Percentiles rank a stretch among this genome's conserved stretches.
Evolutionary conservation across 2,113 vertebrate genomes (phyloP).

Genomic region (Dipodomys spectabilis): DNA sequence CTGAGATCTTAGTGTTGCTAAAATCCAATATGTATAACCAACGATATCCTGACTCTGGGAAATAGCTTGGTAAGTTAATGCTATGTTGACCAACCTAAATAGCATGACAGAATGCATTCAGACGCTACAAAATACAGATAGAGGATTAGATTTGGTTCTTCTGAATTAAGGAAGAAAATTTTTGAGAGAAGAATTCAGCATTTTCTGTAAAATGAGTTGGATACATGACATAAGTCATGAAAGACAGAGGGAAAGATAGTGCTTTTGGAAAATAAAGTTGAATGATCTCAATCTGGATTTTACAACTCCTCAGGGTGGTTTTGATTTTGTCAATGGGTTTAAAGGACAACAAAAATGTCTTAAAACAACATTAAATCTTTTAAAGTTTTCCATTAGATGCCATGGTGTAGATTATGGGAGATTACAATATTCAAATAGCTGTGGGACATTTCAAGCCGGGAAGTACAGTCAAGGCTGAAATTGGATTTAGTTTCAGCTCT

Average conservation of each 20-base stretch:
- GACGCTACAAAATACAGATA: not conserved
- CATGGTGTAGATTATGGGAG: not conserved
- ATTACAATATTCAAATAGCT: not conserved
- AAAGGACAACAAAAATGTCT: not conserved
- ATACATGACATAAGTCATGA: not conserved
- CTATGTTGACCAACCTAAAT: not conserved
- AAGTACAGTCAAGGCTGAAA: not conserved
- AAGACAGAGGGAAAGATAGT: not conserved
- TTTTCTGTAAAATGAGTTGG: not conserved
- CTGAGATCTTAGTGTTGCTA: conserved; percentile 8
- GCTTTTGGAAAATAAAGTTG: not conserved
- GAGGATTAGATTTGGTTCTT: not conserved
- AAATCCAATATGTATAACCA: not conserved
- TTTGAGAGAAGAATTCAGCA: not conserved
- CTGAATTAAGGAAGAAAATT: conserved; percentile 14
- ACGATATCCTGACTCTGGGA: not conserved
- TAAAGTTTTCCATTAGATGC: not conserved
- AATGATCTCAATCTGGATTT: not conserved
- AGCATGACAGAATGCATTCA: not conserved
- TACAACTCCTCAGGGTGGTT: not conserved
- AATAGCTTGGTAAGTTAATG: not conserved
- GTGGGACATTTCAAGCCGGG: not conserved
- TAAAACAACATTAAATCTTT: conserved; percentile 7
- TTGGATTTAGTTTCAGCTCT: not conserved
- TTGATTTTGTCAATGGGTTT: not conserved